Percentiles rank a stretch among this genome's conserved stretches.
These are phyloP conservation scores for Heterotis niloticus DNA, from an alignment of 2,113 vertebrate species.

Conservation along the genomic window DNA sequence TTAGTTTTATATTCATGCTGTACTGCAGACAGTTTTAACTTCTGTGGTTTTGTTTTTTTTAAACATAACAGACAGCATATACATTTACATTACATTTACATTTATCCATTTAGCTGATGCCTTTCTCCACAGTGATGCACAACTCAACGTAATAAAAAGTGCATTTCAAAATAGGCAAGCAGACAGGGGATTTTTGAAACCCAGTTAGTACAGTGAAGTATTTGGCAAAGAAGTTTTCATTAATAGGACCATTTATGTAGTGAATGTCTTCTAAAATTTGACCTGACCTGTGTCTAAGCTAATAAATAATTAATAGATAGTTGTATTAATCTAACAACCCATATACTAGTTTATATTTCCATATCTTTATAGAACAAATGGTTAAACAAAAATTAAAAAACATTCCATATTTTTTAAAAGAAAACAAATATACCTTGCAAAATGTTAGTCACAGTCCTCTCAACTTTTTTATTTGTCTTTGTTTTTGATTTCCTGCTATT, in stretches of 20 bases:
- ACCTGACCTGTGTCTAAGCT: no score
- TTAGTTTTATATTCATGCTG: constrained; percentile 42
- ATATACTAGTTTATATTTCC: not conserved
- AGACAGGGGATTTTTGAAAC: constrained; percentile 28
- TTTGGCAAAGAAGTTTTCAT: not conserved
- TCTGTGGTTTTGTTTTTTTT: constrained; percentile 47
- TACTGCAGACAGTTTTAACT: constrained; percentile 26
- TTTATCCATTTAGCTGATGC: no score
- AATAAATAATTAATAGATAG: no score
- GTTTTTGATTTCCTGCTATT: not conserved
- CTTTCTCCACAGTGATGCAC: no score
- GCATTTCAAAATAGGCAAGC: not conserved
- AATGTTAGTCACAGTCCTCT: no score
- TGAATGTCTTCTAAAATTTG: no score
- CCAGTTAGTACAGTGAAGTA: no score
- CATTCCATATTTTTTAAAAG: constrained; percentile 16
- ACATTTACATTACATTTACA: constrained; percentile 24
- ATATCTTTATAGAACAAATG: not conserved
- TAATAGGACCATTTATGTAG: constrained; percentile 14
- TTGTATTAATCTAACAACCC: no score
- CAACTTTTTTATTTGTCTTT: no score
- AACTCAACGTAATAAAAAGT: no score
- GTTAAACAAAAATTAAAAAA: not conserved
- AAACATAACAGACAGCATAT: constrained; percentile 12
- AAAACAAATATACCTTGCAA: not conserved